phyloP scores from a whole-genome alignment of 2,797 vertebrate species.

The Lophura swinhoii region DNA sequence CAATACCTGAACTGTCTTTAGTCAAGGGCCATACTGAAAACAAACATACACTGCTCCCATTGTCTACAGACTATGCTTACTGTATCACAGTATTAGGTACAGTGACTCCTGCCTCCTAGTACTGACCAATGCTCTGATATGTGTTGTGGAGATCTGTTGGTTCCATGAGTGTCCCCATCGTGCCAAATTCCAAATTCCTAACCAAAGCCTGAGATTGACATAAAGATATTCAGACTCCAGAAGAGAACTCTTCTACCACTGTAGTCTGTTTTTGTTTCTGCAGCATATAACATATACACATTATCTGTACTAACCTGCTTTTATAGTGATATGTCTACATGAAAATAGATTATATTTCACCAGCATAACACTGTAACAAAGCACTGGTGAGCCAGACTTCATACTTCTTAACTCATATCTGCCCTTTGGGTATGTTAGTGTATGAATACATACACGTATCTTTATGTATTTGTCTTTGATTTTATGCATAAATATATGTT shows the following conservation, averaged over 20 bases:
- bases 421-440: background rate
- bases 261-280: background rate
- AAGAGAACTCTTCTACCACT: background rate
- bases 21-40: background rate
- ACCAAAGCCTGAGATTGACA: background rate
- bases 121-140: background rate
- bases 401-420: background rate
- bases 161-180: background rate
- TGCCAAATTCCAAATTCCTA: background rate
- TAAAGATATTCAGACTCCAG: background rate
- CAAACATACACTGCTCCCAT: background rate
- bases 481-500: background rate
- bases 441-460: background rate
- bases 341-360: background rate
- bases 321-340: background rate
- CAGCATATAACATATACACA: background rate
- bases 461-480: background rate
- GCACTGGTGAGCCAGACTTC: background rate
- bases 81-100: background rate
- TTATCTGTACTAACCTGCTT: background rate
- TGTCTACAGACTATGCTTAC: background rate
- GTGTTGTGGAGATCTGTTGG: background rate
- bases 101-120: background rate
- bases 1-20: background rate
- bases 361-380: background rate